Evolutionary conservation across 2,888 invertebrate species (phyloP), one percentile per base, ranked within the genome.

Genomic region (Agonopterix arenella): DNA sequence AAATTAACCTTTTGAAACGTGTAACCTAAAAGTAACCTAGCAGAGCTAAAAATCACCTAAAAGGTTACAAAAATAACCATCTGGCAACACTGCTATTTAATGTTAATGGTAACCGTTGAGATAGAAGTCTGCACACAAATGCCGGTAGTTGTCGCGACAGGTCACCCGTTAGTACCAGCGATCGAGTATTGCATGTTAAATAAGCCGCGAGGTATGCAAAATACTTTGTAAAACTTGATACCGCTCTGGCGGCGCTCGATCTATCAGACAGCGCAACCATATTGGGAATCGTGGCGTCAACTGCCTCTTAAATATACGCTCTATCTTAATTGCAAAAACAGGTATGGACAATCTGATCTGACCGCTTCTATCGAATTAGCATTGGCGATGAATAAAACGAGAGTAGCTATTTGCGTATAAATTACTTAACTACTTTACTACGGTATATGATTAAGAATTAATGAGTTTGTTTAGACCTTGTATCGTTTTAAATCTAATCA

Each of bases 91-190:
- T 13, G 13, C 13, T 13, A 13, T 13, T 49, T 53, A 52, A 47
- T 40, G 40, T 40, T 40, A 40, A 40, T 40, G 50, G 11, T 46
- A 38, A 16, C 9, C 49, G 46, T 44, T 44, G 36, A 52, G 48
- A 53, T 48, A 16, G 36, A 45, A 47, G 16, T 47, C 28, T 46
- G 44, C 40, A 48, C 41, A 45, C 45, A 47, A 47, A 46, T 49
- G 75, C 73, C 76, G 79, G 80, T 73, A 79, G 83, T 76, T 62
- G 80, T 72, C 79, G 75, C 80, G 80, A 78, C 77, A 68, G 62
- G 60, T 62, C 66, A 66, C 61, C 77, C 76, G 80, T 80, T 81
- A 80, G 68, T 59, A 68, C 65, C 71, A 67, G 61, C 68, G 64
- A 60, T 69, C 78, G 73, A 70, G 75, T 63, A 68, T 67, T 74